Evolutionary conservation across 2,797 vertebrate genomes (phyloP).

Genomic region (Poeciliopsis paucimaculata): DNA sequence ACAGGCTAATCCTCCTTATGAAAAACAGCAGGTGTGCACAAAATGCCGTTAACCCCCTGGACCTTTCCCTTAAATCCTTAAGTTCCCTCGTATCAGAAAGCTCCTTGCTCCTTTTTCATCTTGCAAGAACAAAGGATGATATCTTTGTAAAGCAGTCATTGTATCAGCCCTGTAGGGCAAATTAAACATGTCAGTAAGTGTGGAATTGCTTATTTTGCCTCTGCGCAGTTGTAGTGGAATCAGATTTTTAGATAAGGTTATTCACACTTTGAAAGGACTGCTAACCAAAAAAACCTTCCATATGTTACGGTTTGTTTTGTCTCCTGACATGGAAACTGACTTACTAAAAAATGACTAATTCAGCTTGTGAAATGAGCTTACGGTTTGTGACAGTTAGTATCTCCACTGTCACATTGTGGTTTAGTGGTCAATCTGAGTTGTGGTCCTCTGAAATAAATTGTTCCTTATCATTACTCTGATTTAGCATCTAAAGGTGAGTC

Average conservation of each 20-base stretch:
- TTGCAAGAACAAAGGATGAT: constrained; percentile 38
- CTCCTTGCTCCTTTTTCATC: constrained; percentile 47
- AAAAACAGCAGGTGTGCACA: constrained; percentile 79
- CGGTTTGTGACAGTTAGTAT: background rate
- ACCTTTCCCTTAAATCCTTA: constrained; percentile 52
- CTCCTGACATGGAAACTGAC: background rate
- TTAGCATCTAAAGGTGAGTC: background rate
- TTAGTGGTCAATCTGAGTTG: background rate
- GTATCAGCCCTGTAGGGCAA: background rate
- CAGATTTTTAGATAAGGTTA: background rate
- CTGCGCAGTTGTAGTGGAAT: background rate
- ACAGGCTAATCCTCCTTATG: constrained; percentile 76
- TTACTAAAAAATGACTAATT: background rate
- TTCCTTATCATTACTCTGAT: background rate
- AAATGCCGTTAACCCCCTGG: constrained; percentile 58
- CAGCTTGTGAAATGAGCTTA: background rate
- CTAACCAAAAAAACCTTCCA: background rate
- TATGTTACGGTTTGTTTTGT: background rate
- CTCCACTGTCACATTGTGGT: background rate
- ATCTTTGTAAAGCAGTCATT: background rate
- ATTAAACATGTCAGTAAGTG: background rate
- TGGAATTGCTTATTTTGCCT: background rate
- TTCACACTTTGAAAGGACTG: background rate
- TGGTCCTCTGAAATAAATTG: background rate
- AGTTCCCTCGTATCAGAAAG: constrained; percentile 48